Percentiles rank a stretch among this genome's conserved stretches.
Conservation (phyloP, 2,797 vertebrate species). For the Otus scops region DNA sequence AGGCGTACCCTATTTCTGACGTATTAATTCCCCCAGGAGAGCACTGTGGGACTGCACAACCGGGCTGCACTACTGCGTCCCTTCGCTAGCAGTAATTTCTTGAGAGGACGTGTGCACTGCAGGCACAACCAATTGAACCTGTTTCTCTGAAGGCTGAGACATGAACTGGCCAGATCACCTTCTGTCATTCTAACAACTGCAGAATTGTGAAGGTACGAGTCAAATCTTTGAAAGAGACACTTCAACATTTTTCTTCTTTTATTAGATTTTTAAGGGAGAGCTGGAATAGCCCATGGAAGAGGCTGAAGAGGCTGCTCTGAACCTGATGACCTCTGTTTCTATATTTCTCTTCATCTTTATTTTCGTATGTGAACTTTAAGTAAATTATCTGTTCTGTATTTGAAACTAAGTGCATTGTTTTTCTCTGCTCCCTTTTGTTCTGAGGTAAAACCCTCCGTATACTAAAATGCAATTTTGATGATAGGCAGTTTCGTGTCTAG, state of each 20-base stretch:
- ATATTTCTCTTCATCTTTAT: neutral
- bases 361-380: neutral
- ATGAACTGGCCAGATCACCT: neutral
- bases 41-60: neutral
- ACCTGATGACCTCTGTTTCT: neutral
- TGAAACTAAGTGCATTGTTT: neutral
- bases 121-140: neutral
- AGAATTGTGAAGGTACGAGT: neutral
- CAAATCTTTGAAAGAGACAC: neutral
- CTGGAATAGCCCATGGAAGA: neutral
- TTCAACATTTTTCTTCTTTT: neutral
- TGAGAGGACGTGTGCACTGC: no score
- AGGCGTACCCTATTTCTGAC: no score
- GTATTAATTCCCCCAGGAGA: neutral
- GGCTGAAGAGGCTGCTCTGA: neutral
- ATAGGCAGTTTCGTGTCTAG: fast-evolving
- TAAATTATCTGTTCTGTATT: neutral
- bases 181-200: no score
- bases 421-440: neutral
- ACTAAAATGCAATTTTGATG: neutral
- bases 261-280: neutral
- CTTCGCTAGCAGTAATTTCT: neutral
- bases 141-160: neutral
- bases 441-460: neutral
- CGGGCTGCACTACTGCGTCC: fast-evolving